Conservation (phyloP, 2,797 vertebrate genomes). For the Thalassophryne amazonica region DNA sequence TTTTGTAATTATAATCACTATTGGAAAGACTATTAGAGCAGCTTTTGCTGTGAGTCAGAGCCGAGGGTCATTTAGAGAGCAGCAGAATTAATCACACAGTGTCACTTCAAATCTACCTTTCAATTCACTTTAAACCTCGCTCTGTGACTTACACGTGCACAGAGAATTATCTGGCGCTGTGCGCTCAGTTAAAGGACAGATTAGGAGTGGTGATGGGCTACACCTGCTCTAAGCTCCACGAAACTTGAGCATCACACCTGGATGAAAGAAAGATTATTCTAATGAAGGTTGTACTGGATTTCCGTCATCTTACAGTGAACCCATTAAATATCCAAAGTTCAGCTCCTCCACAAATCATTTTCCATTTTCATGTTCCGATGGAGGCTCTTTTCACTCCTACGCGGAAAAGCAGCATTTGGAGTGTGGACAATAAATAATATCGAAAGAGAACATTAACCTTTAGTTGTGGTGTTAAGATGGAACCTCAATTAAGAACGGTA, state of each 20-base stretch:
- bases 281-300: slow-evolving; percentile 39
- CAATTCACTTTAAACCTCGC: slow-evolving; percentile 60
- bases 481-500: slow-evolving; percentile 82
- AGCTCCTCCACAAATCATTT: slow-evolving; percentile 44
- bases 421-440: slow-evolving; percentile 69
- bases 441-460: slow-evolving; percentile 80
- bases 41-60: slow-evolving; percentile 65
- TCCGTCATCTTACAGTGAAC: slow-evolving; percentile 24
- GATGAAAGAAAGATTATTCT: slow-evolving; percentile 52
- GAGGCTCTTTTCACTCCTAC: slow-evolving; percentile 17
- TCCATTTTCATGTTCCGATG: slow-evolving; percentile 19
- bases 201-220: slow-evolving; percentile 44
- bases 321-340: slow-evolving; percentile 48
- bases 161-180: slow-evolving; percentile 55
- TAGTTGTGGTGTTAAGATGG: slow-evolving; percentile 73
- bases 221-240: slow-evolving; percentile 31
- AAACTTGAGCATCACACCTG: slow-evolving; percentile 50
- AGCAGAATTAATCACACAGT: slow-evolving; percentile 66
- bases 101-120: slow-evolving; percentile 76
- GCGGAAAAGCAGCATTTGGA: slow-evolving; percentile 25
- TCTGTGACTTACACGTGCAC: slow-evolving; percentile 67
- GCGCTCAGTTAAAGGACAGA: slow-evolving; percentile 60
- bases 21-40: slow-evolving; percentile 71
- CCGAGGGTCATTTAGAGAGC: slow-evolving; percentile 66
- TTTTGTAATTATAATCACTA: slow-evolving; percentile 74